Base-by-base conservation (phyloP, 2,797 vertebrate genomes). In the Helostoma temminkii region DNA sequence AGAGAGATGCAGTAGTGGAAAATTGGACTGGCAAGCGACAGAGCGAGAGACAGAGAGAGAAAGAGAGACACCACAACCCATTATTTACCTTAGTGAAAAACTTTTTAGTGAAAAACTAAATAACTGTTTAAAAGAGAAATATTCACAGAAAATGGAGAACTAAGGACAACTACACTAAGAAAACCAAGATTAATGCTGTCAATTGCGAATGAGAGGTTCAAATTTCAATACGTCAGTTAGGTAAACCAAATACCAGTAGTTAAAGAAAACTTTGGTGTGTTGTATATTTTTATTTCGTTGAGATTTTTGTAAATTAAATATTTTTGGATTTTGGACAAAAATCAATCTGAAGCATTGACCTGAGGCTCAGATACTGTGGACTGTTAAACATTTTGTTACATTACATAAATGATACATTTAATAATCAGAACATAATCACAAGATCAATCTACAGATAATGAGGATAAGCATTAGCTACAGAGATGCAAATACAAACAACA, bases 391-490 rank as follows among this genome's bases (percentile, higher is more conserved):
- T 43, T 66, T 69, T 30, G 56, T 22, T 21, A 36, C 11, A 46
- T 39, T n/a, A n/a, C 41, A 1, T 18, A 26, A 32, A 67, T 37
- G 64, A 64, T 43, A 15, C 25, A 46, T 58, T 28, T 28, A 6
- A 9, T n/a, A 34, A 75, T 61, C 36, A 1, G 21, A n/a, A 47
- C 53, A 47, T 45, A 46, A 71, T 63, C 12, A 50, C 18, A 9
- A 25, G 66, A 63, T 47, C 32, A 0, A 66, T 75, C 63, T 57
- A 24, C 9, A 43, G 19, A n/a, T 52, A 71, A 79, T 69, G 56
- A 66, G 37, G 47, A 46, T 48, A 46, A 58, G 62, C 1, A 36
- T 14, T 9, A 28, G 39, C 41, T 26, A 12, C 16, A 42, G 21
- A 32, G 41, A 59, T 3, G 19, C 34, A 53, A 56, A 54, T 15